Base-by-base conservation (phyloP, 2,888 invertebrate species). In the Melinaea marsaeus region DNA sequence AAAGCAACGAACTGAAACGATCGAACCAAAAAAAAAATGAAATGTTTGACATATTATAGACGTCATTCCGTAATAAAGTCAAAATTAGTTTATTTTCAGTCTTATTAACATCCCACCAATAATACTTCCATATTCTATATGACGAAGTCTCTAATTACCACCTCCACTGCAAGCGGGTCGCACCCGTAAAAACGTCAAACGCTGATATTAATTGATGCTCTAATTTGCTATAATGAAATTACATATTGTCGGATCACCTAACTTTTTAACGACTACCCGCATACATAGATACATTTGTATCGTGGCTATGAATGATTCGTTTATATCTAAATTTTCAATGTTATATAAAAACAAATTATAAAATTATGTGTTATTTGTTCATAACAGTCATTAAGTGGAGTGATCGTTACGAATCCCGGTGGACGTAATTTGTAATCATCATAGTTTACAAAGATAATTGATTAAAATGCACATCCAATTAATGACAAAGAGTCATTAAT, bases 141-240 rank as follows among this genome's bases (percentile, higher is more conserved):
- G n/a, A 58, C 46, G 60, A 58, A 48, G 57, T 65, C 61, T 47
- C 82, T 83, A 83, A 83, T 81, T 79, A 77, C 83, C 75, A 72
- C 75, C 76, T 76, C 76, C 71, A 76, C 58, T 59, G 65, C 58
- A 62, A 32, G 57, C 57, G 42, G 75, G 78, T 58, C 81, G 73
- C 86, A 72, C 86, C 88, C 75, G 67, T 69, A 69, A 71, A 78
- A 69, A 62, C 75, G 81, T 84, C 86, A 85, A 85, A 84, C 76
- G 69, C 67, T 66, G 72, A 79, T 83, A 84, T 83, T 87, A 88
- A 88, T 88, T 85, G 87, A 88, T 84, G 79, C 74, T 68, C 77
- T 77, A 80, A 83, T 82, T 83, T 81, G 77, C 73, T 73, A 74
- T 86, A 85, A 86, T 85, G 81, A 84, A 85, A 85, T 80, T 80